A percentile compares a stretch with the other conserved stretches of the same genome.
Evolutionary conservation across 1,140 invertebrate species (phyloP).

Genomic region (Drosophila ananassae): DNA sequence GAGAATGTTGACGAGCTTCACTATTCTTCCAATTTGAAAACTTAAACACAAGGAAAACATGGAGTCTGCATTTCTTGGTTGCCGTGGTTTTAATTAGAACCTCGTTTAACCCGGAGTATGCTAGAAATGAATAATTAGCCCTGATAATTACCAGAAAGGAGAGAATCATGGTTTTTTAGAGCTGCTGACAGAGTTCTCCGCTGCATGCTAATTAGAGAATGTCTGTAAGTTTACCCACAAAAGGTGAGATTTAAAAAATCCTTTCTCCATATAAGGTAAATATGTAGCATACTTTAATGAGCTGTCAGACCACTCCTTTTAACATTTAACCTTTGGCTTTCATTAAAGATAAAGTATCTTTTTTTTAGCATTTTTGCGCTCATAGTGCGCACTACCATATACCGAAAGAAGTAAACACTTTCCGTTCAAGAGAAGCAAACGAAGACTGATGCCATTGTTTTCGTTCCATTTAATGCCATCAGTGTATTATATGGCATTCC

Average conservation of each 20-base stretch:
- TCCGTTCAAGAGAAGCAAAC: no score
- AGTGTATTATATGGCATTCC: not conserved
- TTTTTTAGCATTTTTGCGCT: not conserved
- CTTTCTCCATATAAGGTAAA: not conserved
- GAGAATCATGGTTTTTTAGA: not conserved
- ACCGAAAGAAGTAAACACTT: no score
- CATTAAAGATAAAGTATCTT: not conserved
- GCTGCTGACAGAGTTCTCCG: not conserved
- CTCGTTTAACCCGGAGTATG: not conserved
- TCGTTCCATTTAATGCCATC: not conserved
- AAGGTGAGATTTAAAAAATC: not conserved
- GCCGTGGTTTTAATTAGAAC: not conserved
- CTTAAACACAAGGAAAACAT: not conserved
- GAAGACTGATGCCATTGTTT: not conserved
- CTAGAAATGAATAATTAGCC: slow-evolving; percentile 14
- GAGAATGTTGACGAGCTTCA: no score
- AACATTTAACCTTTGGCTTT: no score
- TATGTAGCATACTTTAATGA: not conserved
- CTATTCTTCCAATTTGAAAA: no score
- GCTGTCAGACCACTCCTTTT: not conserved
- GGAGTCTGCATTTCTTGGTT: not conserved
- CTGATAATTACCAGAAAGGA: not conserved
- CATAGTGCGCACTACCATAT: no score
- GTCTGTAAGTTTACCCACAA: not conserved
- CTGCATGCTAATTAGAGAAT: slow-evolving; percentile 10